Conservation (phyloP, 1,140 invertebrate genomes). For the Andrena cerasifolii region DNA sequence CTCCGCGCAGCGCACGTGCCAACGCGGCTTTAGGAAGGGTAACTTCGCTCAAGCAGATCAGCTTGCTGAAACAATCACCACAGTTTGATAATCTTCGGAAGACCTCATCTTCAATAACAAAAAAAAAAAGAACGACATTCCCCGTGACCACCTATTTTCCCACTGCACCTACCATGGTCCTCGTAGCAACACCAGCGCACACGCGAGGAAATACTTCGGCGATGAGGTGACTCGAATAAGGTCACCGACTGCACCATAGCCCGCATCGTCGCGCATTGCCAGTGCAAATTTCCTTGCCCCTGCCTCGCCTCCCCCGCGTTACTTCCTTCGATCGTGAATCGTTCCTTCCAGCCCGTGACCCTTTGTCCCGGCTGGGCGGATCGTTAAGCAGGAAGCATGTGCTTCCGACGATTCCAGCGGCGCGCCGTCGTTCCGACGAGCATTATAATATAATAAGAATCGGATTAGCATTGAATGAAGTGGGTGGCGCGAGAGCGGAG, state of each 20-base stretch:
- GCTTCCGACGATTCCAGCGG: constrained; percentile 68
- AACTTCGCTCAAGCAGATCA: no score
- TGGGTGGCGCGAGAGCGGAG: constrained; percentile 73
- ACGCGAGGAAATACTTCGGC: constrained; percentile 14
- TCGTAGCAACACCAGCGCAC: neutral
- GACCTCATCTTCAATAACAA: no score
- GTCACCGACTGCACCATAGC: constrained; percentile 6
- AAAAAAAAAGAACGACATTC: no score
- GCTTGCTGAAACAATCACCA: no score
- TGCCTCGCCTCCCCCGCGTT: neutral
- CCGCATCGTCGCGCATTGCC: no score
- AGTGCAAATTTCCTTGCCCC: neutral
- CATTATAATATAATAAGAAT: constrained; percentile 83
- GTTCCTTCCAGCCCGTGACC: neutral
- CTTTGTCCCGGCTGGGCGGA: neutral
- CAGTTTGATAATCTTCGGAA: no score
- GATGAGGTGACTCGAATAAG: constrained; percentile 11
- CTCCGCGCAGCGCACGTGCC: no score
- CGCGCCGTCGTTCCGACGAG: constrained; percentile 73
- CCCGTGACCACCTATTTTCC: no score
- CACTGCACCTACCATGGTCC: no score
- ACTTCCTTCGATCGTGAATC: neutral
- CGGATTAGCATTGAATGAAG: constrained; percentile 83
- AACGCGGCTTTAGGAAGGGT: no score
- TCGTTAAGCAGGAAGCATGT: constrained; percentile 65